Conservation (phyloP, 2,113 vertebrate genomes). For the Hemiscyllium ocellatum region DNA sequence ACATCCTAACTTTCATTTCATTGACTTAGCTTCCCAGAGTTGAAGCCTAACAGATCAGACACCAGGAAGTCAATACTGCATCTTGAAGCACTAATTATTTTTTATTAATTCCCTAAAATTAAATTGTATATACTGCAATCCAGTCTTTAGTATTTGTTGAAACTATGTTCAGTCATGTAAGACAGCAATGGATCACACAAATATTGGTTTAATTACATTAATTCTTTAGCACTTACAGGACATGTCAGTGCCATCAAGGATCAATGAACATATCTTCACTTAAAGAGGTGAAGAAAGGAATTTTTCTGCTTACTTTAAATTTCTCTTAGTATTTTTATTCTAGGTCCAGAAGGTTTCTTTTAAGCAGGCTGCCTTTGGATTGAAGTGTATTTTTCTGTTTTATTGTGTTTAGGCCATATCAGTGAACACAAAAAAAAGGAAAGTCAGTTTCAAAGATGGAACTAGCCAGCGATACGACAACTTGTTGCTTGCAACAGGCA, state of each 20-base stretch:
- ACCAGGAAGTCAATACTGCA: neutral
- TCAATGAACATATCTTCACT: neutral
- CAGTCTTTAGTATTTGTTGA: neutral
- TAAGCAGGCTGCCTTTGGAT: neutral
- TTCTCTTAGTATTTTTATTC: neutral
- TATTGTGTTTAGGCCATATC: conserved; percentile 57
- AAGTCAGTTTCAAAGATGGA: conserved; percentile 57
- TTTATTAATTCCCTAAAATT: neutral
- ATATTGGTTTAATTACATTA: neutral
- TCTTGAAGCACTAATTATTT: neutral
- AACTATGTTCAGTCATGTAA: neutral
- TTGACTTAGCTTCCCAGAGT: neutral
- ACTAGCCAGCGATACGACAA: conserved; percentile 60
- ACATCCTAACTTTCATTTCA: neutral
- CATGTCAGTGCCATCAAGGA: neutral
- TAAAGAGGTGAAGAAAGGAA: neutral
- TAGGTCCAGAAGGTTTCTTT: neutral
- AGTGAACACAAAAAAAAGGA: conserved; percentile 55
- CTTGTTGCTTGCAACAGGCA: conserved; percentile 74
- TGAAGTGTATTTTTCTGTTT: neutral
- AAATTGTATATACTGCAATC: neutral
- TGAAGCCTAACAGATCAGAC: neutral
- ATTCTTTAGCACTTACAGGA: neutral
- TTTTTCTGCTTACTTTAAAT: neutral
- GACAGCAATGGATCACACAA: neutral